A percentile compares a stretch with the other conserved stretches of the same genome.
Evolutionary conservation across 2,797 vertebrate genomes (phyloP).

Genomic region (Rhinoraja longicauda): DNA sequence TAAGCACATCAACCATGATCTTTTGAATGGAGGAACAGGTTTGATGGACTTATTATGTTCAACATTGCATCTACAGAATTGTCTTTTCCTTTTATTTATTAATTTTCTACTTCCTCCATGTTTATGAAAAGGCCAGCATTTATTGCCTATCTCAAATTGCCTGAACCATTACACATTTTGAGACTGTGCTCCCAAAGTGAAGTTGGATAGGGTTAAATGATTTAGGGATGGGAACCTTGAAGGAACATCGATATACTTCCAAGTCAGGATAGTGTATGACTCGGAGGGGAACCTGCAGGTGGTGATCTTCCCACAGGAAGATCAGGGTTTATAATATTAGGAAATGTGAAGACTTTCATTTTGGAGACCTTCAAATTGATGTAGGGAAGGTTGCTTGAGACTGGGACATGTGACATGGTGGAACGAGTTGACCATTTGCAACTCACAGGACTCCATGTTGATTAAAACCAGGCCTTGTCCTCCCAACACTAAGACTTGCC

Average conservation of each 20-base stretch:
- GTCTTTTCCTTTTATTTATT: no score
- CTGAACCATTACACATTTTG: no score
- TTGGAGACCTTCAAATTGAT: not conserved
- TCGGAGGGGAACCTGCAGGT: no score
- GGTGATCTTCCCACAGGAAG: not conserved
- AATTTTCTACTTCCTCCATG: not conserved
- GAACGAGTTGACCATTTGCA: not conserved
- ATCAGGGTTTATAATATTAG: not conserved
- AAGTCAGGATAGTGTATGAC: no score
- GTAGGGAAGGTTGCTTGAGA: not conserved
- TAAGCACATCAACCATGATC: not conserved
- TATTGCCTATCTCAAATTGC: no score
- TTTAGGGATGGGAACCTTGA: no score
- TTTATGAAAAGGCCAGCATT: no score
- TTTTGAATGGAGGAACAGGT: no score
- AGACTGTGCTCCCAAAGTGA: no score
- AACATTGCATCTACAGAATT: not conserved
- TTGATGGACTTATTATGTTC: not conserved
- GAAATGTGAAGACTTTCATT: not conserved
- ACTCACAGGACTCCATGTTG: not conserved
- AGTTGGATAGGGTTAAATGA: no score
- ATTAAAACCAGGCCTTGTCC: not conserved
- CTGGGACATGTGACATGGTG: not conserved
- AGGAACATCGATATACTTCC: no score
- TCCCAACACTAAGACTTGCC: not conserved